Conservation (phyloP, 2,888 invertebrate genomes). For the Lobophora halterata region DNA sequence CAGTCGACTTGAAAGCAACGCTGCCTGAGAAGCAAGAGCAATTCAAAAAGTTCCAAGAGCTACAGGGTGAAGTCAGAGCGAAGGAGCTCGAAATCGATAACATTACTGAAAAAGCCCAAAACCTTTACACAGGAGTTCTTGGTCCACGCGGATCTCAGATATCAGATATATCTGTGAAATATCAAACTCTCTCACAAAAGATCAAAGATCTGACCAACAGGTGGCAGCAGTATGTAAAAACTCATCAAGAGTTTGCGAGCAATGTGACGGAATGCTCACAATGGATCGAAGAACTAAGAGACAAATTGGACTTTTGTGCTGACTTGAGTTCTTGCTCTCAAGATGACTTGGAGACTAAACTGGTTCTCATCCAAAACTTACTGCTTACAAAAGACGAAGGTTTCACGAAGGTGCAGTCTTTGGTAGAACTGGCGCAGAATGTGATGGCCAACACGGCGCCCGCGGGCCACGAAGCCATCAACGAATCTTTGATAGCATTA, state of each 20-base stretch:
- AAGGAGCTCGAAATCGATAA: constrained; percentile 96
- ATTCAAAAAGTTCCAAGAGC: constrained; percentile 86
- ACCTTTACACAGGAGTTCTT: constrained; percentile 87
- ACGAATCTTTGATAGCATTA: constrained; percentile 88
- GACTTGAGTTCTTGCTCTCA: constrained; percentile 90
- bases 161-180: constrained; percentile 94
- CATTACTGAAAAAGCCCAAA: constrained; percentile 94
- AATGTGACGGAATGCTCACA: constrained; percentile 88
- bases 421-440: constrained; percentile 94
- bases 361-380: constrained; percentile 92
- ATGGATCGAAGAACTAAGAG: constrained; percentile 91
- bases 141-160: constrained; percentile 90
- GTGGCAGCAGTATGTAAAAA: constrained; percentile 95
- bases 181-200: constrained; percentile 93
- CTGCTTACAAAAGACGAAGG: constrained; percentile 96
- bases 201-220: constrained; percentile 94
- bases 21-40: constrained; percentile 92
- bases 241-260: constrained; percentile 93
- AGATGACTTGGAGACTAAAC: constrained; percentile 91
- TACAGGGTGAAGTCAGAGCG: constrained; percentile 94
- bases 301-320: constrained; percentile 93
- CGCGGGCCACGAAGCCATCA: constrained; percentile 92
- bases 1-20: constrained; percentile 91
- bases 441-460: constrained; percentile 95
- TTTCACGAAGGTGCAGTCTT: constrained; percentile 91